Evolutionary conservation across 2,113 vertebrate genomes (phyloP).

Genomic region (Orientallactaga bullata): DNA sequence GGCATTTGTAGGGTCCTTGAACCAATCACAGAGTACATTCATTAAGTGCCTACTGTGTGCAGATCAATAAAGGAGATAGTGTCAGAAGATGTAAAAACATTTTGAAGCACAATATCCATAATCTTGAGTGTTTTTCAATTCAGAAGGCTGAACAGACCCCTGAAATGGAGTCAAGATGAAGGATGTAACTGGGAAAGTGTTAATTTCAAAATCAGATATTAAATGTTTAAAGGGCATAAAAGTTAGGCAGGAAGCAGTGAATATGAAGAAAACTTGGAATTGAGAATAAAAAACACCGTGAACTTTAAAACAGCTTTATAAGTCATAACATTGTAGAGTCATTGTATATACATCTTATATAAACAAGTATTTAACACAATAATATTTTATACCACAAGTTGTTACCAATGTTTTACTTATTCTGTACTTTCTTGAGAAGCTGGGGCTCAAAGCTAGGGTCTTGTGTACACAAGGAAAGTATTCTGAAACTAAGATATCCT

Average conservation of each 20-base stretch:
- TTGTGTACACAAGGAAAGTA: neutral
- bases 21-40: slow-evolving; percentile 52
- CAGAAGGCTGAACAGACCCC: neutral
- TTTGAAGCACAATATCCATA: neutral
- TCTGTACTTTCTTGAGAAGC: neutral
- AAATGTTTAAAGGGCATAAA: neutral
- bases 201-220: slow-evolving; percentile 54
- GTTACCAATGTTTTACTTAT: slow-evolving; percentile 13
- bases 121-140: slow-evolving; percentile 44
- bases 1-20: slow-evolving; percentile 61
- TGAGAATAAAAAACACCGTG: neutral
- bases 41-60: slow-evolving; percentile 71
- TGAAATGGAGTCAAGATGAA: neutral
- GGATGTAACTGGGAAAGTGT: neutral
- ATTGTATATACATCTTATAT: neutral
- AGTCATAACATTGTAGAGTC: neutral
- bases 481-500: neutral
- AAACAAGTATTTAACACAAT: neutral
- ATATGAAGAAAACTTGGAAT: neutral
- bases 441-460: neutral
- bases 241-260: neutral
- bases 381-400: slow-evolving; percentile 30
- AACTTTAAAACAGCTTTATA: slow-evolving; percentile 42
- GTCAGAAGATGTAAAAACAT: slow-evolving; percentile 54
- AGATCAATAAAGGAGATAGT: slow-evolving; percentile 56